A percentile compares a stretch with the other conserved stretches of the same genome.
Conservation (phyloP, 2,113 vertebrate species). For the Thunnus maccoyii region DNA sequence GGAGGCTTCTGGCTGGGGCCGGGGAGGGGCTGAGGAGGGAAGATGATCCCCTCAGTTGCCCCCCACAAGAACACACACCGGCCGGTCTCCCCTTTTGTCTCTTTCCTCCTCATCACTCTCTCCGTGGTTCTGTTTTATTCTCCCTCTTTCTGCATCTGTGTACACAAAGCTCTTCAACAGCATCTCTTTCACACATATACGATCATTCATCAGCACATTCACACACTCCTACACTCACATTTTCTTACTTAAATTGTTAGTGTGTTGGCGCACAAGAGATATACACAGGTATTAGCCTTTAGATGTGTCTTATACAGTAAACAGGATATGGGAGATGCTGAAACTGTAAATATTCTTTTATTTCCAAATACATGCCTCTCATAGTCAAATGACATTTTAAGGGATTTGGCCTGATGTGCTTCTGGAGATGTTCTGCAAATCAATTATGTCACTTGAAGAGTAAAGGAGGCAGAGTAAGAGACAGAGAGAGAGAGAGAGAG, state of each 20-base stretch:
- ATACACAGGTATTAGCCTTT: slow-evolving; percentile 3
- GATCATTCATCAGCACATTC: slow-evolving; percentile 42
- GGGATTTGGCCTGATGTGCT: slow-evolving; percentile 40
- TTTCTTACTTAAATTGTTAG: slow-evolving; percentile 90
- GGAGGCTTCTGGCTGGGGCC: slow-evolving; percentile 86
- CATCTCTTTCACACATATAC: slow-evolving; percentile 78
- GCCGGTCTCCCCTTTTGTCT: slow-evolving; percentile 45
- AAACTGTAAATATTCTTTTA: slow-evolving; percentile 24
- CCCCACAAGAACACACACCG: slow-evolving; percentile 77
- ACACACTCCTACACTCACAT: slow-evolving; percentile 69
- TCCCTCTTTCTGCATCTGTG: slow-evolving; percentile 88
- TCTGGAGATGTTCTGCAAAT: slow-evolving; percentile 41
- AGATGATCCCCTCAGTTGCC: slow-evolving; percentile 84
- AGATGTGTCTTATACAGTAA: background rate
- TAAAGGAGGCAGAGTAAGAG: background rate
- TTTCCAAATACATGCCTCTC: slow-evolving; percentile 22
- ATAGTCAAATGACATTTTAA: slow-evolving; percentile 21
- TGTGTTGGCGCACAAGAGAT: slow-evolving; percentile 87
- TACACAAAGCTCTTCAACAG: slow-evolving; percentile 86
- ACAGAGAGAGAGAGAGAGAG: background rate
- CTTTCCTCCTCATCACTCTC: slow-evolving; percentile 43
- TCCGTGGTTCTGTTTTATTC: background rate
- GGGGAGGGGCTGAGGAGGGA: slow-evolving; percentile 80
- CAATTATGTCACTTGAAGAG: slow-evolving; percentile 31
- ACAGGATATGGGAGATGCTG: background rate